Conservation (phyloP, 1,140 invertebrate species). For the Cecropterus lyciades region DNA sequence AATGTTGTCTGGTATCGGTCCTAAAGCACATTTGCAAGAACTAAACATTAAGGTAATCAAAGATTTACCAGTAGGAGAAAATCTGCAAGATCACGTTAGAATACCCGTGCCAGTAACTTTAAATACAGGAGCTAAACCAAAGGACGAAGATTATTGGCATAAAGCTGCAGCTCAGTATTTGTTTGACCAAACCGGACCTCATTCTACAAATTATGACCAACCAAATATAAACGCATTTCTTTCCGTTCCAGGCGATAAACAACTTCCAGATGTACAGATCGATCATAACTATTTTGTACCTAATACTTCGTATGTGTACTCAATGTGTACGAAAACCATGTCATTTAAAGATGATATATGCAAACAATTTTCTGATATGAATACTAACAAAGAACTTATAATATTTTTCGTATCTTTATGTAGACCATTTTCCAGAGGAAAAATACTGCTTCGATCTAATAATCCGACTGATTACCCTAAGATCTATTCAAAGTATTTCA, state of each 20-base stretch:
- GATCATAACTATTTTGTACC: conserved; percentile 84
- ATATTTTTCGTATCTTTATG: conserved; percentile 71
- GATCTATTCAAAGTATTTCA: conserved; percentile 74
- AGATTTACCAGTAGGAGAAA: conserved; percentile 89
- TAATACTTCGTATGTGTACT: conserved; percentile 81
- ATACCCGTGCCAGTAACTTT: conserved; percentile 87
- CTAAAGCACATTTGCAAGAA: conserved; percentile 84
- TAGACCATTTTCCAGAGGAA: conserved; percentile 65
- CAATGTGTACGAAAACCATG: conserved; percentile 58
- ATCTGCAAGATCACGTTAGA: conserved; percentile 90
- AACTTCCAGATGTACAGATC: conserved; percentile 86
- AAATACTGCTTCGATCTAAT: conserved; percentile 84
- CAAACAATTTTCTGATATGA: conserved; percentile 87
- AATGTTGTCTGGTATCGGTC: conserved; percentile 73
- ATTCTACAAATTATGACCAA: conserved; percentile 75
- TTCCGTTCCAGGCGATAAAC: conserved; percentile 84
- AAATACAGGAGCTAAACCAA: conserved; percentile 78
- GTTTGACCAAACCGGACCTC: conserved; percentile 61
- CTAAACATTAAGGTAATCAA: conserved; percentile 85
- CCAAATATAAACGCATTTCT: conserved; percentile 83
- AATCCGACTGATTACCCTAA: conserved; percentile 89
- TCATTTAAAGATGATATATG: conserved; percentile 90
- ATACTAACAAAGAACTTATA: conserved; percentile 65
- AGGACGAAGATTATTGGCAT: conserved; percentile 56
- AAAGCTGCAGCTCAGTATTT: conserved; percentile 67